Evolutionary conservation across 2,797 vertebrate genomes (phyloP), one percentile per base, ranked within the genome.

Genomic region (Acanthis flammea): DNA sequence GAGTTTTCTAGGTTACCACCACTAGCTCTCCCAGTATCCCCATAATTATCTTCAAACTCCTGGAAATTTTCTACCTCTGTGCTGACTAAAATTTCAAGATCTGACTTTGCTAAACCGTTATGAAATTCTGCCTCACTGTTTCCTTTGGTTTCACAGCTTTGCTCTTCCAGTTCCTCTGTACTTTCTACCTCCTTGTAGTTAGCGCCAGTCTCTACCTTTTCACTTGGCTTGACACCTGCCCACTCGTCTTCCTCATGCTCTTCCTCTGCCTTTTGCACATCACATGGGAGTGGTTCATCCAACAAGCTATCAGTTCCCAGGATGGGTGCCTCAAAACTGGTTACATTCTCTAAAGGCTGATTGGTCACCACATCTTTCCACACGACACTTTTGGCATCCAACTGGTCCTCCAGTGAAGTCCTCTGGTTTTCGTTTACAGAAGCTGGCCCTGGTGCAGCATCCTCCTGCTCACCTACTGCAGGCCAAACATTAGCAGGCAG

Each of bases 321-420:
- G 91, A 95, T 28, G 96, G 83, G 90, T 37, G 95, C 97, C 93
- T 98, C 95, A 91, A 94, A 96, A 94, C 80, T 92, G 86, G 91
- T 97, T 94, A 96, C 72, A 58, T 66, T 90, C 94, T 97, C 96
- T 97, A 91, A 92, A 47, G 86, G 95, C 84, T 97, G 95, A 57
- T 88, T 80, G 88, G 66, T 94, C 71, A 98, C 97, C 97, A 93
- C 75, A 94, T 95, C 97, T 98, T 98, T 97, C 98, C 98, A 97
- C 96, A 95, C 17, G 95, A 96, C 92, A 96, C 93, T 90, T 96
- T 63, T 94, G 95, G 94, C 77, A 91, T 97, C 93, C 58, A 96
- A 45, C 42, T 96, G 66, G 71, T 96, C 96, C 92, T 97, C 94
- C 73, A 96, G 90, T 66, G 92, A 95, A 79, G 97, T 95, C 62